These are phyloP conservation scores for Otolemur crassicaudatus DNA, from an alignment of 2,797 vertebrate species.

Conservation along the genomic window DNA sequence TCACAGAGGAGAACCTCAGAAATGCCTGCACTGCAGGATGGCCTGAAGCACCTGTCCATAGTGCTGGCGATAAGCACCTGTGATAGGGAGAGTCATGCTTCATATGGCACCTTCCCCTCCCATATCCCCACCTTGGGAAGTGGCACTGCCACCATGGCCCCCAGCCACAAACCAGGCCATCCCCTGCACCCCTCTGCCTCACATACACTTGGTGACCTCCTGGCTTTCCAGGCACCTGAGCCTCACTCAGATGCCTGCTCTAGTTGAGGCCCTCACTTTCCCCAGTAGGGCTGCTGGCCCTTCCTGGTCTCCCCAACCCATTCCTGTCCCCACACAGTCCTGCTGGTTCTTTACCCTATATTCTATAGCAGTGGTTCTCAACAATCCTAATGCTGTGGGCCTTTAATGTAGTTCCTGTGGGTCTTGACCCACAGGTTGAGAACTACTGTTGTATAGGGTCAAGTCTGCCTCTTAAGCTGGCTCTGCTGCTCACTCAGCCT, in stretches of 20 bases:
- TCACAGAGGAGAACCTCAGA: not conserved
- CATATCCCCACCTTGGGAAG: no score
- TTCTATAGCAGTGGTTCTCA: no score
- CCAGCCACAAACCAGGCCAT: not conserved
- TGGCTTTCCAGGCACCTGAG: not conserved
- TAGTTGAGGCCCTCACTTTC: not conserved
- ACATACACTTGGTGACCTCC: not conserved
- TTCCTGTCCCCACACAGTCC: not conserved
- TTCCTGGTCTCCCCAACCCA: not conserved
- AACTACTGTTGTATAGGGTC: not conserved
- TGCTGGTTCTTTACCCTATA: not conserved
- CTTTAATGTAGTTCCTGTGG: no score
- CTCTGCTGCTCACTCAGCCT: not conserved
- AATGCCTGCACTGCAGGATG: not conserved
- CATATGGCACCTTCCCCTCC: fast-evolving
- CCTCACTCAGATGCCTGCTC: not conserved
- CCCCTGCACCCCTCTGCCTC: not conserved
- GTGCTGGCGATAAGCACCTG: no score
- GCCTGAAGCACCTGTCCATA: not conserved
- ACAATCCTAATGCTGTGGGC: no score
- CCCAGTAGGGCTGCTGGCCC: not conserved
- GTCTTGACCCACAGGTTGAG: no score
- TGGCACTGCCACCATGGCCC: not conserved
- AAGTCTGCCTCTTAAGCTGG: not conserved
- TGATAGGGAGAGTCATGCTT: not conserved